phyloP scores from a whole-genome alignment of 2,888 invertebrate species.

The Malthinus flaveolus region DNA sequence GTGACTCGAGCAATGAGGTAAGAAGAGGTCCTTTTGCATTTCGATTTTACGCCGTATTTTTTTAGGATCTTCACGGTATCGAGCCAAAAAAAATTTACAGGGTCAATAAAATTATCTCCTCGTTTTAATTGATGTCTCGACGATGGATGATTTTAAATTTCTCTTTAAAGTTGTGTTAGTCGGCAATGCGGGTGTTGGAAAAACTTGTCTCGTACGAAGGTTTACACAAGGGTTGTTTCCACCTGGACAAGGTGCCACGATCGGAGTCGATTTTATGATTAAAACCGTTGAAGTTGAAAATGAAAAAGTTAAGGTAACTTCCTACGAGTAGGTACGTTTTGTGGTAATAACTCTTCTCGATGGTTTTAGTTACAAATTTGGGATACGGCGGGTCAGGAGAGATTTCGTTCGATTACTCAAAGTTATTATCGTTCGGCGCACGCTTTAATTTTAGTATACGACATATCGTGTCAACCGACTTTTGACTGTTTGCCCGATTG shows the following conservation, averaged over 20 bases:
- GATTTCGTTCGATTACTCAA: conserved; percentile 96
- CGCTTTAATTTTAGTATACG: conserved; percentile 94
- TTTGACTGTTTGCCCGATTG: conserved; percentile 97
- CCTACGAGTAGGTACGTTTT: background rate
- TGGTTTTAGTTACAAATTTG: conserved; percentile 88
- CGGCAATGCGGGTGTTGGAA: conserved; percentile 97
- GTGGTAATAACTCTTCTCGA: background rate
- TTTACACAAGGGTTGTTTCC: conserved; percentile 98
- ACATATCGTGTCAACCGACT: conserved; percentile 96
- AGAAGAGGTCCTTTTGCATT: no score
- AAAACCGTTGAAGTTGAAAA: conserved; percentile 97
- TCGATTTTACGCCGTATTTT: no score
- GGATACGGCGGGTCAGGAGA: conserved; percentile 98
- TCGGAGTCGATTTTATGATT: conserved; percentile 99
- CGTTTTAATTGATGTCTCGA: background rate
- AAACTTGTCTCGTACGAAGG: conserved; percentile 94
- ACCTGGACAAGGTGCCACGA: conserved; percentile 97
- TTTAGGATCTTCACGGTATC: no score
- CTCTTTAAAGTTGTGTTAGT: conserved; percentile 98
- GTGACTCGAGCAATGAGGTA: no score
- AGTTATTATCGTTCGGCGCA: conserved; percentile 97
- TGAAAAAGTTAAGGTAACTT: conserved; percentile 85
- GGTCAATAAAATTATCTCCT: no score
- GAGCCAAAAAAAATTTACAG: no score
- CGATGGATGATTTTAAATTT: conserved; percentile 98